Conservation (phyloP, 2,888 invertebrate genomes). For the Tenthredo livida region DNA sequence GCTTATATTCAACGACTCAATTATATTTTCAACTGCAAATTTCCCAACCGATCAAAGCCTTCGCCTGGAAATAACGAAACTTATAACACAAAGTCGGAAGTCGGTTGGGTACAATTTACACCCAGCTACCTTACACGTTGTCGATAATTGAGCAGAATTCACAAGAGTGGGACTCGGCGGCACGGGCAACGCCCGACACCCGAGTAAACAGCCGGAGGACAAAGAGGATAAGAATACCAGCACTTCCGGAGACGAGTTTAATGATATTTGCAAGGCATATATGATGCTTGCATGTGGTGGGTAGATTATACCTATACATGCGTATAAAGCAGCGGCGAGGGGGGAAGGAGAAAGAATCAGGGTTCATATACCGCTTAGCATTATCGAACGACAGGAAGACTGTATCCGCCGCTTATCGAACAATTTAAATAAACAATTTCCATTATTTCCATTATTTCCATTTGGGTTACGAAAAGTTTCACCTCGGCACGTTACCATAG, state of each 20-base stretch:
- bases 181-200: not conserved
- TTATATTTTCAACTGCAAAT: not conserved
- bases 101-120: not conserved
- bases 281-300: not conserved
- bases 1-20: not conserved
- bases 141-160: not conserved
- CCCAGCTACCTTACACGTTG: not conserved
- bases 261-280: constrained; percentile 29
- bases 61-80: not conserved
- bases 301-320: not conserved
- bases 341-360: not conserved
- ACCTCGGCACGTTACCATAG: constrained; percentile 22
- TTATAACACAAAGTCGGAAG: not conserved
- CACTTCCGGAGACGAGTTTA: constrained; percentile 22
- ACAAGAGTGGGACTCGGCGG: not conserved
- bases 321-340: not conserved
- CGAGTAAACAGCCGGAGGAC: not conserved
- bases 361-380: constrained; percentile 16
- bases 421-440: constrained; percentile 11
- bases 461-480: not conserved
- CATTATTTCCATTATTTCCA: constrained; percentile 4
- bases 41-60: not conserved
- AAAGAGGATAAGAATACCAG: constrained; percentile 23
- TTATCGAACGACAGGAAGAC: constrained; percentile 32
- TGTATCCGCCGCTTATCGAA: constrained; percentile 35